phyloP scores from a whole-genome alignment of 2,888 invertebrate genomes.

The Hyalella azteca region DNA sequence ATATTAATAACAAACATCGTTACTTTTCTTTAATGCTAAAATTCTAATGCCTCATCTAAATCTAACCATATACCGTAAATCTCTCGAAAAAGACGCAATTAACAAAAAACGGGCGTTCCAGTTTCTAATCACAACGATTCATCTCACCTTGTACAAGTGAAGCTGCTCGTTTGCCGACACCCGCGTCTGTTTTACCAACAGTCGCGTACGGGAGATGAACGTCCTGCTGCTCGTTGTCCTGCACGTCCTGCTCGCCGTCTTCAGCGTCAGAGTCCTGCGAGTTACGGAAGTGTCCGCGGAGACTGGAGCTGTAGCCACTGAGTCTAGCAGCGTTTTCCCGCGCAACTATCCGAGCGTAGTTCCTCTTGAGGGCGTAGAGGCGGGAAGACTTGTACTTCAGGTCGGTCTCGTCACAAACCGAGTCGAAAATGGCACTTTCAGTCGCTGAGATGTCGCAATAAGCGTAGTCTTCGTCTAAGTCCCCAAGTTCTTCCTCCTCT shows the following conservation, averaged over 20 bases:
- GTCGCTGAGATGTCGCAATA: conserved; percentile 11
- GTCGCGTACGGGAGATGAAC: neutral
- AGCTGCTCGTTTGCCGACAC: no score
- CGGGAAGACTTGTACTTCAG: conserved; percentile 6
- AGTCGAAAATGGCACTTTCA: conserved; percentile 8
- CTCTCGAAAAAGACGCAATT: no score
- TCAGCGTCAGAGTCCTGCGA: neutral
- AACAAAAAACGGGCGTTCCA: no score
- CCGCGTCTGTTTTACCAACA: neutral
- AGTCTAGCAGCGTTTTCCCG: conserved; percentile 13
- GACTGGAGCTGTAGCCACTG: conserved; percentile 12
- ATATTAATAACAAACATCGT: no score
- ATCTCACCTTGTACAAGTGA: no score
- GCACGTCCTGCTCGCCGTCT: neutral
- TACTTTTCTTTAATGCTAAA: no score
- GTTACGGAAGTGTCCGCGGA: neutral
- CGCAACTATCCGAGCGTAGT: neutral
- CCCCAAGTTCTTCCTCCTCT: neutral
- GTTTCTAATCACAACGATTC: no score
- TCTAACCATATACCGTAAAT: no score
- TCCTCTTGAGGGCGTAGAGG: conserved; percentile 11
- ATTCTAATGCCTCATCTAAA: no score
- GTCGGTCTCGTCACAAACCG: conserved; percentile 16
- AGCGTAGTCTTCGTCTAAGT: conserved; percentile 13
- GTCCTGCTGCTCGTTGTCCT: no score